Percentiles rank a stretch among this genome's conserved stretches.
Conservation (phyloP, 2,888 invertebrate genomes). For the Anoncus sp. region DNA sequence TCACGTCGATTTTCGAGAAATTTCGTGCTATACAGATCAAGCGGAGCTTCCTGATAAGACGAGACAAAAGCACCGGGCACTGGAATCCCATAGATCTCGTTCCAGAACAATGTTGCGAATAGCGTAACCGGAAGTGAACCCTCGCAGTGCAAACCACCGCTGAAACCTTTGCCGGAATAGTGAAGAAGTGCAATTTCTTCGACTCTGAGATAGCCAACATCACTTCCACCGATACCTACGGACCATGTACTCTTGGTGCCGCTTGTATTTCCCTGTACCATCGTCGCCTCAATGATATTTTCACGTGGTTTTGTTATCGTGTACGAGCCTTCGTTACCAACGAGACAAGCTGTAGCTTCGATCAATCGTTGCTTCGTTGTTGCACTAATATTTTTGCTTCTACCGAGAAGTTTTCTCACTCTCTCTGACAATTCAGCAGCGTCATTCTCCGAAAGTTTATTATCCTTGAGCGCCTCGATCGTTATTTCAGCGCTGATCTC, state of each 20-base stretch:
- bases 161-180: constrained; percentile 67
- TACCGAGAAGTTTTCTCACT: constrained; percentile 70
- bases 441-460: constrained; percentile 70
- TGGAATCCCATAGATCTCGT: constrained; percentile 87
- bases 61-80: constrained; percentile 88
- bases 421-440: constrained; percentile 71
- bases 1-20: constrained; percentile 88
- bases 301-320: constrained; percentile 35
- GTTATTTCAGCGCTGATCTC: constrained; percentile 71
- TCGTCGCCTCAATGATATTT: constrained; percentile 60
- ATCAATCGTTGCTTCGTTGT: constrained; percentile 63
- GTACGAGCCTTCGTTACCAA: constrained; percentile 19
- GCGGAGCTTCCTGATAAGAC: constrained; percentile 88
- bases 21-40: constrained; percentile 88
- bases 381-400: constrained; percentile 68
- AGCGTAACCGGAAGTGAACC: constrained; percentile 87
- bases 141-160: constrained; percentile 87
- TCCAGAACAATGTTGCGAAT: constrained; percentile 91
- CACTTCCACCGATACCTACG: constrained; percentile 57
- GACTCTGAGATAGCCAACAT: constrained; percentile 72
- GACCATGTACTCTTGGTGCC: constrained; percentile 76
- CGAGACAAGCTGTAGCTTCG: constrained; percentile 26
- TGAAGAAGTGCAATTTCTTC: constrained; percentile 76
- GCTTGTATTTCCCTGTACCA: constrained; percentile 55
- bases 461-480: constrained; percentile 68